Base-by-base conservation (phyloP, 2,797 vertebrate species). In the Labeo calbasu region DNA sequence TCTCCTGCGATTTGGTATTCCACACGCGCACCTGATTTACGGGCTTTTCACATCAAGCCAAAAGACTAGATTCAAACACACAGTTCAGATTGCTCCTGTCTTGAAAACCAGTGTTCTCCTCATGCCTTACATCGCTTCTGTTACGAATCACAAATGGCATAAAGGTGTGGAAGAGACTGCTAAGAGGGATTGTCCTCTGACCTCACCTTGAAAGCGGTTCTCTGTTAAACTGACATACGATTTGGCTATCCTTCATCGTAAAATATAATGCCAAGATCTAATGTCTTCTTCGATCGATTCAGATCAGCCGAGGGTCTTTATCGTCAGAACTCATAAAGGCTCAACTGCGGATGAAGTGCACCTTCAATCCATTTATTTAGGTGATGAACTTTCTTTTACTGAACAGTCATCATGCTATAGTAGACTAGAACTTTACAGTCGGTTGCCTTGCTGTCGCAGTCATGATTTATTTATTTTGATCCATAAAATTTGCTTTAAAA, bases 321-420 rank as follows among this genome's bases (percentile, higher is more conserved):
- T 92, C 91, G 90, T 93, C 90, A 86, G 90, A 93, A 88, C 68
- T 90, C 90, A 92, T 92, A 91, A 91, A 91, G 79, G 84, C 86
- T 91, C 79, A 75, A 46, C 88, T 90, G 76, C 83, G 88, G 89
- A 93, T 91, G 91, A 90, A 94, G 91, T 87, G 88, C 87, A 81
- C 84, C 76, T 85, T 89, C 81, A 88, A 87, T 87, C 89, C 87
- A 90, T 84, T 90, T 87, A 82, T 88, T 90, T 40, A 82, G 3
- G 51, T 83, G 79, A 73, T 80, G 75, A 84, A 69, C 36, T 84
- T 65, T 81, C 79, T 78, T 75, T 84, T 59, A 81, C 83, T 75
- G 66, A 63, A 14, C n/a, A 70, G 78, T 28, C 50, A 12, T 61
- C 32, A 21, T 12, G 43, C 53, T 21, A 14, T 73, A 23, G 28